Evolutionary conservation across 2,888 invertebrate species (phyloP).

Genomic region (Oligia strigilis): DNA sequence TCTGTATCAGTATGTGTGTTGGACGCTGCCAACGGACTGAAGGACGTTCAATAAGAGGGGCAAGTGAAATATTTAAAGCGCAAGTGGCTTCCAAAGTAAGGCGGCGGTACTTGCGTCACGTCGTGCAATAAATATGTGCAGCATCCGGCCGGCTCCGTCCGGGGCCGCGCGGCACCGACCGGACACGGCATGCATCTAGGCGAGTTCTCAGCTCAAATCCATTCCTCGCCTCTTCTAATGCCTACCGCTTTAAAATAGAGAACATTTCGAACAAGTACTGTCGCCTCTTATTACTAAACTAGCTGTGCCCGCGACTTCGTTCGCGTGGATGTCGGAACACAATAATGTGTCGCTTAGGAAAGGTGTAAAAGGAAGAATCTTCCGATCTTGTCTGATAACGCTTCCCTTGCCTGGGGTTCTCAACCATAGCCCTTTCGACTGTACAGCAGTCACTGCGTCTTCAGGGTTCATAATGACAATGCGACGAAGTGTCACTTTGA

Average conservation of each 20-base stretch:
- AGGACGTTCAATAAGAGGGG: conserved; percentile 1
- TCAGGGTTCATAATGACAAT: too few species aligned
- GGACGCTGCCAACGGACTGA: background rate
- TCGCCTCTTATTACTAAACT: background rate
- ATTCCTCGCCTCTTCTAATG: conserved; percentile 23
- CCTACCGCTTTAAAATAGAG: conserved; percentile 1
- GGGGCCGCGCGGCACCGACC: conserved; percentile 1
- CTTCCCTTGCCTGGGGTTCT: too few species aligned
- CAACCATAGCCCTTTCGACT: too few species aligned
- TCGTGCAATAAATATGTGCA: conserved; percentile 46
- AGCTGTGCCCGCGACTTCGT: too few species aligned
- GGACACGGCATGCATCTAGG: conserved; percentile 36
- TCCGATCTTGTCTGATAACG: too few species aligned
- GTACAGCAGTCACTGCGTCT: too few species aligned
- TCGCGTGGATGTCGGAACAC: too few species aligned
- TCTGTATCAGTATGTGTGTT: background rate
- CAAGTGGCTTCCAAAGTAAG: conserved; percentile 14
- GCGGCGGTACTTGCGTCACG: conserved; percentile 14
- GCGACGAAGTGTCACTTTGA: too few species aligned
- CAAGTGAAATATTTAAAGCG: conserved; percentile 23
- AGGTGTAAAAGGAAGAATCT: too few species aligned
- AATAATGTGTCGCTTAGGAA: too few species aligned
- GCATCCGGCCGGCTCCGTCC: conserved; percentile 16
- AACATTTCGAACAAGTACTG: conserved; percentile 15
- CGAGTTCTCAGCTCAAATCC: conserved; percentile 35